Percentiles rank a stretch among this genome's conserved stretches.
Conservation (phyloP, 1,140 invertebrate species). For the Caerostris extrusa region DNA sequence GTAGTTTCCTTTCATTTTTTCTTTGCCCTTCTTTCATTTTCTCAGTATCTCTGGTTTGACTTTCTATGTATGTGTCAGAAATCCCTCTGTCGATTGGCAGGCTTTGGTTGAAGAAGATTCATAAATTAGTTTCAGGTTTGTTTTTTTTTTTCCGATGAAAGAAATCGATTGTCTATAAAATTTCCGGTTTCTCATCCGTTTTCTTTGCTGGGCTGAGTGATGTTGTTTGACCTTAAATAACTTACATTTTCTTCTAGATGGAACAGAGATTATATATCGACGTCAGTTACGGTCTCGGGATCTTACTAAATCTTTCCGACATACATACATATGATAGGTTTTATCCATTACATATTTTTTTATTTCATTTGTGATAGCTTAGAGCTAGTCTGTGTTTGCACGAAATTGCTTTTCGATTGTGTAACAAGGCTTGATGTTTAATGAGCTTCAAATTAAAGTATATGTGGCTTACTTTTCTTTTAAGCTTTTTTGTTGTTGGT, state of each 20-base stretch:
- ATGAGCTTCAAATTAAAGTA: not conserved
- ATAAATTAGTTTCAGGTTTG: constrained; percentile 41
- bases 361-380: not conserved
- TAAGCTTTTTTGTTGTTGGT: not conserved
- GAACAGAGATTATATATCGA: constrained; percentile 42
- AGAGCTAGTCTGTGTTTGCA: not conserved
- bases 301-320: constrained; percentile 26
- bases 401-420: not conserved
- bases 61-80: constrained; percentile 50
- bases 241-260: not conserved
- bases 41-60: constrained; percentile 35
- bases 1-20: not conserved
- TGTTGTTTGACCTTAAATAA: constrained; percentile 58
- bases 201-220: not conserved
- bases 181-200: constrained; percentile 44
- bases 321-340: not conserved
- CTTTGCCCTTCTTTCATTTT: not conserved
- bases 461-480: not conserved
- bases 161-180: constrained; percentile 50
- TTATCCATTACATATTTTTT: constrained; percentile 12
- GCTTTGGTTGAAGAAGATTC: constrained; percentile 19
- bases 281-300: constrained; percentile 20
- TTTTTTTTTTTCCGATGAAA: not conserved
- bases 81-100: constrained; percentile 31
- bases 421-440: not conserved